Evolutionary conservation across 2,113 vertebrate species (phyloP).

Genomic region (Solea senegalensis): DNA sequence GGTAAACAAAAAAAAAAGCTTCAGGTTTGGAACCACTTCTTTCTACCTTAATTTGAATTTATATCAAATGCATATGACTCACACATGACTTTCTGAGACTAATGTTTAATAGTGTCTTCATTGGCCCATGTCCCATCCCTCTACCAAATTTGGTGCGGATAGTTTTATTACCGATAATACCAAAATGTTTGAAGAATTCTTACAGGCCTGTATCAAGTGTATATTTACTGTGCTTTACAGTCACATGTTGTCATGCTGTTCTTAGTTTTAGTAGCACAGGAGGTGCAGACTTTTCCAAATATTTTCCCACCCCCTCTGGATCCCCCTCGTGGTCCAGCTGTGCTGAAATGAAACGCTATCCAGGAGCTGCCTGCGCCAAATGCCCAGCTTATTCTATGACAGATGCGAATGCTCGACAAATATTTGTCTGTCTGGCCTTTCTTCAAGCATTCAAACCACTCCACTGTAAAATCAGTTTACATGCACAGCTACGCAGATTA

Average conservation of each 20-base stretch:
- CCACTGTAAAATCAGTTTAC: constrained; percentile 53
- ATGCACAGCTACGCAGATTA: constrained; percentile 9
- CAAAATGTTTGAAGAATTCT: background rate
- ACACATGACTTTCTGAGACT: background rate
- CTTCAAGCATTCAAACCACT: constrained; percentile 26
- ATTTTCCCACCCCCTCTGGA: constrained; percentile 25
- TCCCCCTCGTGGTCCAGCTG: constrained; percentile 60
- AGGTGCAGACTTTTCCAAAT: constrained; percentile 39
- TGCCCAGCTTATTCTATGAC: constrained; percentile 46
- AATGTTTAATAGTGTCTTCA: background rate
- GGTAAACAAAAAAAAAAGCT: too few species aligned
- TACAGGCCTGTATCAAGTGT: background rate
- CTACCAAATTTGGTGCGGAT: background rate
- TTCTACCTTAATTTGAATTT: too few species aligned
- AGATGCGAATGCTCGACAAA: constrained; percentile 55
- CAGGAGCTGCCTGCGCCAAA: constrained; percentile 37
- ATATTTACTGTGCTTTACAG: background rate
- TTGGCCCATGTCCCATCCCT: background rate
- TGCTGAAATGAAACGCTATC: constrained; percentile 65
- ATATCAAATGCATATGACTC: too few species aligned
- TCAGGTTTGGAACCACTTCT: too few species aligned
- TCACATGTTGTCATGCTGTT: constrained; percentile 24
- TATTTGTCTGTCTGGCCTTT: constrained; percentile 47
- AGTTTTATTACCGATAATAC: too few species aligned
- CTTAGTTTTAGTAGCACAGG: constrained; percentile 19